Base-by-base conservation (phyloP, 2,888 invertebrate genomes). In the Bombyx huttoni region DNA sequence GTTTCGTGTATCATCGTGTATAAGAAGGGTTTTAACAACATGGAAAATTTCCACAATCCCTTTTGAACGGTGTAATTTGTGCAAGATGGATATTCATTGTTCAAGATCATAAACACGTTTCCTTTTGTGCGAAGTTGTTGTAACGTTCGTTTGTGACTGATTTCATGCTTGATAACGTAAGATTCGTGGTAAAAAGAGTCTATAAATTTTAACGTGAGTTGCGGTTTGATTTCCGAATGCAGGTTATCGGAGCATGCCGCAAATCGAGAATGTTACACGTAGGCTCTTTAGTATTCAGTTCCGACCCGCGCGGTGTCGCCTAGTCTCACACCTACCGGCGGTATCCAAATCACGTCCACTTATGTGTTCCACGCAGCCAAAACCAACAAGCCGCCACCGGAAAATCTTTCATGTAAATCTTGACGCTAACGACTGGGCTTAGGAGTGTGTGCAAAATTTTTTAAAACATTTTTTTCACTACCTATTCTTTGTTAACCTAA, bases 331-430 rank as follows among this genome's bases (percentile, higher is more conserved):
- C 77, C 76, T 72, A 65, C 65, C 60, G 70, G 70, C 71, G 58
- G 82, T 75, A 86, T 69, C 78, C 87, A 71, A 75, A 75, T 78
- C 87, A 87, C 87, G 87, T 87, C 75, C 80, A 79, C 85, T 77
- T 81, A 84, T 86, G 82, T 86, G 81, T 81, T 84, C 83, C 83
- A 79, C 79, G 79, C 80, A 80, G 78, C 79, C 81, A 80, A 80
- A 81, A 81, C 83, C 85, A 83, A 81, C 78, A 76, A 75, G 71
- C 72, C 68, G 66, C 71, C 74, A 75, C 72, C 70, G 71, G 77
- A 85, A 83, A 84, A 86, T 87, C 83, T 85, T 76, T 77, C 80
- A 78, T 82, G 87, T 83, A 87, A 87, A 87, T 86, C 85, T 85
- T 75, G 73, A 75, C 81, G 81, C 83, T 87, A 86, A 83, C 85